phyloP scores from a whole-genome alignment of 2,113 vertebrate species.

The Nannobrachium achirus region DNA sequence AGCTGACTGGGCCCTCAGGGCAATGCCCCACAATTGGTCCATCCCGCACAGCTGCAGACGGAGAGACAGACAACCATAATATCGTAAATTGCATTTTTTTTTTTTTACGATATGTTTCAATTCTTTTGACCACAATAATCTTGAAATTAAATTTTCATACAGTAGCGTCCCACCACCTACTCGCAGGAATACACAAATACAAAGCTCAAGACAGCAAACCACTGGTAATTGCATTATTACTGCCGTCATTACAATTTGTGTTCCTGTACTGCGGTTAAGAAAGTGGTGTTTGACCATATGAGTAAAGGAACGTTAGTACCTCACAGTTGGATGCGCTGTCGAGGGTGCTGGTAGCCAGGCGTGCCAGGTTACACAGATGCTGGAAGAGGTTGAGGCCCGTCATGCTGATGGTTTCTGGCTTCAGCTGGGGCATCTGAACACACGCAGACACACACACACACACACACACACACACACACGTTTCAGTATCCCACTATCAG shows the following conservation, averaged over 20 bases:
- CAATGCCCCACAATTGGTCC: slow-evolving; percentile 99
- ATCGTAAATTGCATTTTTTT: too few relatives aligned
- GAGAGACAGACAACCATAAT: slow-evolving; percentile 4
- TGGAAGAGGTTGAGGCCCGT: slow-evolving; percentile 98
- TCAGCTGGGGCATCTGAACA: slow-evolving; percentile 94
- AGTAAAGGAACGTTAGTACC: slow-evolving; percentile 70
- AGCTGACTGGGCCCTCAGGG: slow-evolving; percentile 93
- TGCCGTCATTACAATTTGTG: too few relatives aligned
- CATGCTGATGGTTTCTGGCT: slow-evolving; percentile 99
- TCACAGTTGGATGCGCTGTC: slow-evolving; percentile 96
- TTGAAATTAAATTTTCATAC: too few relatives aligned
- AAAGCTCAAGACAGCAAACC: background rate
- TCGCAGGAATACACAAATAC: background rate
- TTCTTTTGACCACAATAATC: too few relatives aligned
- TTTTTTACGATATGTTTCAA: too few relatives aligned
- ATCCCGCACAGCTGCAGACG: slow-evolving; percentile 92
- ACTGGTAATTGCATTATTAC: background rate
- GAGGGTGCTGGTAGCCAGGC: slow-evolving; percentile 94
- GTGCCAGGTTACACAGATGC: slow-evolving; percentile 96
- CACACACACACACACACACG: background rate
- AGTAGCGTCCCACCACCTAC: too few relatives aligned
- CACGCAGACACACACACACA: slow-evolving; percentile 4
- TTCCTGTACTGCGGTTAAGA: too few relatives aligned
- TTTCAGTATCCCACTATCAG: too few relatives aligned
- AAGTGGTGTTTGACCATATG: too few relatives aligned